A percentile compares a stretch with the other conserved stretches of the same genome.
phyloP scores from a whole-genome alignment of 2,888 invertebrate genomes.

The Stenoptilia bipunctidactyla region DNA sequence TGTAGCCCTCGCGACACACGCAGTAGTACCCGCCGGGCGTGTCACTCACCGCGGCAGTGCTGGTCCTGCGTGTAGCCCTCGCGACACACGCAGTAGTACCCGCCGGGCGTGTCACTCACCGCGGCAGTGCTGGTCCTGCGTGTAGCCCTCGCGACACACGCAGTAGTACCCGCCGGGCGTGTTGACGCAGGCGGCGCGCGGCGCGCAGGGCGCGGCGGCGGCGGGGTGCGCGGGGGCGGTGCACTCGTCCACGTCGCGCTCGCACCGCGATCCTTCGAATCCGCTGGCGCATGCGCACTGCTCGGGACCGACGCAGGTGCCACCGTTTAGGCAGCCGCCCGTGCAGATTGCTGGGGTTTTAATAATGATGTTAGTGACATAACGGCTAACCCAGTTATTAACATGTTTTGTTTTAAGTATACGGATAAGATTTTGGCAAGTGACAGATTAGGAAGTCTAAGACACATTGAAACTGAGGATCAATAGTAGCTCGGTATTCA shows the following conservation, averaged over 20 bases:
- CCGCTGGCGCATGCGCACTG: slow-evolving; percentile 85
- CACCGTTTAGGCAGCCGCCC: slow-evolving; percentile 86
- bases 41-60: slow-evolving; percentile 85
- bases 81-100: slow-evolving; percentile 90
- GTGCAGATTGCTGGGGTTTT: slow-evolving; percentile 83
- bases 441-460: too few species aligned
- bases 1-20: slow-evolving; percentile 74
- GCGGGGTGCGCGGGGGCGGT: slow-evolving; percentile 57
- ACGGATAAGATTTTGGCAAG: too few species aligned
- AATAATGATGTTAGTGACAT: too few species aligned
- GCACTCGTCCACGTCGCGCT: slow-evolving; percentile 91
- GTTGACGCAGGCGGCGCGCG: slow-evolving; percentile 85
- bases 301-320: slow-evolving; percentile 82
- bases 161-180: slow-evolving; percentile 93
- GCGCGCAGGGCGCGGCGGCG: slow-evolving; percentile 73
- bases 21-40: slow-evolving; percentile 87
- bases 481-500: too few species aligned
- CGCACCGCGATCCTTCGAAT: slow-evolving; percentile 86
- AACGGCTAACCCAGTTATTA: too few species aligned
- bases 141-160: slow-evolving; percentile 85
- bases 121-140: slow-evolving; percentile 72
- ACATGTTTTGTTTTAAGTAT: too few species aligned
- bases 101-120: slow-evolving; percentile 81
- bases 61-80: slow-evolving; percentile 80
- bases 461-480: too few species aligned